These are phyloP conservation scores for Babylonia areolata DNA, from an alignment of 1,140 invertebrate species.

Conservation along the genomic window DNA sequence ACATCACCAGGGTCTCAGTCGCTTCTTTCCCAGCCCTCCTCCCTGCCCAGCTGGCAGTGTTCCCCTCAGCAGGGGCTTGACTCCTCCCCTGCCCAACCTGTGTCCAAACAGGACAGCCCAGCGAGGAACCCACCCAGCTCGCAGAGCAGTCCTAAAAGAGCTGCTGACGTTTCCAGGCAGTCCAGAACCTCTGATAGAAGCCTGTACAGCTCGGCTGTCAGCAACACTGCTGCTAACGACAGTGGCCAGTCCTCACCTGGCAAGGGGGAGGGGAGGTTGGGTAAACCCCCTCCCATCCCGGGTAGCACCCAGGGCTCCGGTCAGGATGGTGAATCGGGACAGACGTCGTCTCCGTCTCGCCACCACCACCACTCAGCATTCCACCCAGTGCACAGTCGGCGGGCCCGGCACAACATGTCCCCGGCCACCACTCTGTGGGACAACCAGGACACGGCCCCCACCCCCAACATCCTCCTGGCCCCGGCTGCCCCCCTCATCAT, in stretches of 20 bases:
- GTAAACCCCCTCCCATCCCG: constrained; percentile 9
- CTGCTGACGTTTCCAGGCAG: not conserved
- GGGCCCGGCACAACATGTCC: constrained; percentile 66
- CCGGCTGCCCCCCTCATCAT: constrained; percentile 60
- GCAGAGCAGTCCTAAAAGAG: not conserved
- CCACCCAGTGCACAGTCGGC: constrained; percentile 59
- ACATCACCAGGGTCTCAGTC: constrained; percentile 22
- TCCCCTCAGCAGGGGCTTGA: constrained; percentile 8
- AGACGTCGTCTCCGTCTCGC: constrained; percentile 27
- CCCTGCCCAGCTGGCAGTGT: constrained; percentile 19
- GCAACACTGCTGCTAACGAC: not conserved
- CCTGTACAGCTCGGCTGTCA: not conserved
- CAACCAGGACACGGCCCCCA: constrained; percentile 58
- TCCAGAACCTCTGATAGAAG: not conserved
- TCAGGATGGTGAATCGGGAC: constrained; percentile 14
- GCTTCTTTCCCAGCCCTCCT: constrained; percentile 9
- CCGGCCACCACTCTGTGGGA: constrained; percentile 73
- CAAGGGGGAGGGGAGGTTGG: not conserved
- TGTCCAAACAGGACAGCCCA: not conserved
- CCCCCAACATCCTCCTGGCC: constrained; percentile 64
- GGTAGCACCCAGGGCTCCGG: not conserved
- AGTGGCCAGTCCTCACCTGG: no score
- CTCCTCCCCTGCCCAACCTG: not conserved
- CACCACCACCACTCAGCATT: constrained; percentile 58
- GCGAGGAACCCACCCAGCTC: not conserved